phyloP scores from a whole-genome alignment of 2,113 vertebrate species.

The Myodes glareolus region DNA sequence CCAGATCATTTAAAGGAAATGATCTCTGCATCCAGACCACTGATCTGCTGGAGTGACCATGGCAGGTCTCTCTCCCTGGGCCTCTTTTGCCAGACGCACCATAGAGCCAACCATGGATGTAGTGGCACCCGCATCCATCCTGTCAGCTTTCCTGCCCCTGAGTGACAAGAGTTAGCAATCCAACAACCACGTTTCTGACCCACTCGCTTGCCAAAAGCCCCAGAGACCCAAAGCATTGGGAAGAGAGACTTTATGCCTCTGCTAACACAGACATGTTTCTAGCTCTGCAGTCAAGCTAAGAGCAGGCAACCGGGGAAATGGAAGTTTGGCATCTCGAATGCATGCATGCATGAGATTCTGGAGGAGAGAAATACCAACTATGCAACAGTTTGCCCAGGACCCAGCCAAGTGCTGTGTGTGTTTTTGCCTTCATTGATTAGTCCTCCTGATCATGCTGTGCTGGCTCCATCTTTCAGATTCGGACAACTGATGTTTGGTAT shows the following conservation, averaged over 20 bases:
- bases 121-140: background rate
- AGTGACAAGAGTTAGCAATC: slow-evolving; percentile 66
- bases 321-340: background rate
- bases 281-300: background rate
- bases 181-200: slow-evolving; percentile 53
- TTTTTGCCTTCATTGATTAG: background rate
- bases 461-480: slow-evolving; percentile 26
- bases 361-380: background rate
- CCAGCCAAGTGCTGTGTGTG: too few species aligned
- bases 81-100: background rate
- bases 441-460: background rate
- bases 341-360: background rate
- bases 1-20: background rate
- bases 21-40: background rate
- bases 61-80: background rate
- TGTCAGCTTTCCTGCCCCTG: background rate
- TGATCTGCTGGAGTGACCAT: background rate
- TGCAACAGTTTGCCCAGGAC: background rate
- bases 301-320: background rate
- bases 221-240: background rate
- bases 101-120: background rate
- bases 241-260: background rate
- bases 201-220: background rate
- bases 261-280: background rate
- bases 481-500: background rate